Evolutionary conservation across 1,140 invertebrate genomes (phyloP), one percentile per base, ranked within the genome.

Genomic region (Drosophila bocqueti): DNA sequence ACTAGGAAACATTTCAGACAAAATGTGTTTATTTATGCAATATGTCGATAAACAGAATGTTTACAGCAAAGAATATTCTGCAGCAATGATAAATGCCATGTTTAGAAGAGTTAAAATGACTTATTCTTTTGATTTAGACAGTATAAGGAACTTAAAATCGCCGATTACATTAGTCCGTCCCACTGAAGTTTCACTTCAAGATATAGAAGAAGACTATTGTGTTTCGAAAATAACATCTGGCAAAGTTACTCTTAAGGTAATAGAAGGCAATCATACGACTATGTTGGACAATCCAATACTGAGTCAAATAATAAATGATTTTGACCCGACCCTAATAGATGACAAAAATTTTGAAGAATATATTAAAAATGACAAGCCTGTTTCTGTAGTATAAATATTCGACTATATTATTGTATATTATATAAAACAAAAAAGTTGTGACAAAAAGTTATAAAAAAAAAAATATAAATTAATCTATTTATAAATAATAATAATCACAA

Each of bases 241-340:
- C 3, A 92, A 93, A 5, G 93, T 95, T 0, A 93, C 93, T 3
- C 92, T 95, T 0, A 94, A 94, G 65, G 94, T 94, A 45, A 93
- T 96, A 36, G 95, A 96, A 79, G 96, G 96, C n/a, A 96, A 96
- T 91, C 96, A 97, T 79, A 84, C 94, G 0, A 95, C 94, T 15
- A 96, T 97, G 79, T 81, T 97, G 64, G 95, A 96, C 26, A 95
- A 95, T 83, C 92, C 93, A 26, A 95, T 95, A 79, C 89, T 95
- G 42, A 93, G 94, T 1, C 93, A 95, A 55, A 94, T 95, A 9
- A 96, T 96, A 38, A 96, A 96, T 60, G 89, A 83, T 11, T 89
- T 83, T 52, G 87, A 93, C 81, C 92, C 92, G 1, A 45, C 68
- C 9, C 60, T 92, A 15, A 16, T 89, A 46, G 92, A 93, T 45